phyloP scores from a whole-genome alignment of 1,140 invertebrate genomes.

The Temnothorax curvispinosus region DNA sequence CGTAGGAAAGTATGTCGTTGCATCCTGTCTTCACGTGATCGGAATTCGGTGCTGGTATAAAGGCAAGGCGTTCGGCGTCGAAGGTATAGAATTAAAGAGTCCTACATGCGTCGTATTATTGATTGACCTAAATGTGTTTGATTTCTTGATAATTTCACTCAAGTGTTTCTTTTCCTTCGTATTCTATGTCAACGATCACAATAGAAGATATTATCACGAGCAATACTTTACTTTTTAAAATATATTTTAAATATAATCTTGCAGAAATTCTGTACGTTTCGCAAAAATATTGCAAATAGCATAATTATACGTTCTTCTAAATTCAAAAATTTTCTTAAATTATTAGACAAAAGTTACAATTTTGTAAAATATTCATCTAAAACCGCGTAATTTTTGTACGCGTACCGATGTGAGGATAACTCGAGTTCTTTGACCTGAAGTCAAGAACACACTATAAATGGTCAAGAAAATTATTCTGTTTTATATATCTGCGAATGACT shows the following conservation, averaged over 20 bases:
- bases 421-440: not conserved
- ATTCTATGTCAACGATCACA: not conserved
- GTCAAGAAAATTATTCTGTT: conserved; percentile 47
- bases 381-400: not conserved
- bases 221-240: not conserved
- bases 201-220: not conserved
- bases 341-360: not conserved
- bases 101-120: conserved; percentile 9
- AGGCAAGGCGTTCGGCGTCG: not conserved
- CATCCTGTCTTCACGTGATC: conserved; percentile 1
- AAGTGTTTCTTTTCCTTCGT: not conserved
- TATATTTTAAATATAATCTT: not conserved
- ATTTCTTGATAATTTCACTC: not conserved
- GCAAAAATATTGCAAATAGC: not conserved
- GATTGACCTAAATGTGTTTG: conserved; percentile 24
- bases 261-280: not conserved
- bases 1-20: conserved; percentile 31
- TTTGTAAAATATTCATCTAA: not conserved
- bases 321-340: not conserved
- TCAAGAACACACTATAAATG: not conserved
- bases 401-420: not conserved
- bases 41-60: conserved; percentile 1
- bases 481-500: conserved; percentile 52
- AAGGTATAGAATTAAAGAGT: conserved; percentile 20
- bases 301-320: not conserved